A percentile compares a stretch with the other conserved stretches of the same genome.
phyloP scores from a whole-genome alignment of 2,113 vertebrate species.

The Agapornis roseicollis region DNA sequence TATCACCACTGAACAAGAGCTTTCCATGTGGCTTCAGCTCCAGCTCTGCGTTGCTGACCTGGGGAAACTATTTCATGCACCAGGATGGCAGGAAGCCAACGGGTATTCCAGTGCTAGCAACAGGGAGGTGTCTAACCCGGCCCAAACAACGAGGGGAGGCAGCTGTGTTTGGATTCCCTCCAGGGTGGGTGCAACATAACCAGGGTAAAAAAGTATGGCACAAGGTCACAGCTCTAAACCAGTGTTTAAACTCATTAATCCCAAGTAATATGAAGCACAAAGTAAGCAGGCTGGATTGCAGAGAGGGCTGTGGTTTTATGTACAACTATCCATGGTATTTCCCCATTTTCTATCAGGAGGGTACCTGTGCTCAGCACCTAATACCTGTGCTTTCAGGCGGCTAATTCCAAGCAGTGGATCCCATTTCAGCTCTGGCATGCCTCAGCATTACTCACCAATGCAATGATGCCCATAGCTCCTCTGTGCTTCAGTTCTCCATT shows the following conservation, averaged over 20 bases:
- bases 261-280: neutral
- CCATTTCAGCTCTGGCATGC: neutral
- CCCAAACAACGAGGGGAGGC: neutral
- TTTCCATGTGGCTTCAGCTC: rapidly evolving
- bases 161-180: neutral
- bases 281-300: neutral
- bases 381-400: neutral
- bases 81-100: neutral
- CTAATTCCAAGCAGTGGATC: neutral
- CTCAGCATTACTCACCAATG: neutral
- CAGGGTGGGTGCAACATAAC: neutral
- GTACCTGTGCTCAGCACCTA: neutral
- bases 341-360: neutral
- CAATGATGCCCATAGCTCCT: neutral
- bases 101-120: neutral
- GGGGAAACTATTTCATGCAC: neutral
- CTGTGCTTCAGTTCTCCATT: neutral
- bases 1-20: neutral
- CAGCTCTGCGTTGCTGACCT: neutral
- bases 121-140: neutral
- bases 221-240: neutral
- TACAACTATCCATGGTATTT: rapidly evolving
- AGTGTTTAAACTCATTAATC: neutral
- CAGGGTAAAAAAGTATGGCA: neutral
- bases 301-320: neutral